phyloP scores from a whole-genome alignment of 2,113 vertebrate species.

The Alethe castanea region DNA sequence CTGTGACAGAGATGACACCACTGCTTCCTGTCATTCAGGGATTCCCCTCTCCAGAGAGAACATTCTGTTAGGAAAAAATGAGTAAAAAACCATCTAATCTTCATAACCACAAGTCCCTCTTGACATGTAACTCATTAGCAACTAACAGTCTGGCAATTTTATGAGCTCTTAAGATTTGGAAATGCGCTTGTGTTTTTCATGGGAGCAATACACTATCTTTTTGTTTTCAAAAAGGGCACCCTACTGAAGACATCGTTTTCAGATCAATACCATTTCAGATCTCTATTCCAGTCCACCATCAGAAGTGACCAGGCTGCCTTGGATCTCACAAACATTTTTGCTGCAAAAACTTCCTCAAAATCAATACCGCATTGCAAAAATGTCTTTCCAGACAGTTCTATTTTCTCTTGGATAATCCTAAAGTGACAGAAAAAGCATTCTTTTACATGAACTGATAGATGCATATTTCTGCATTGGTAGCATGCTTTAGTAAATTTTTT shows the following conservation, averaged over 20 bases:
- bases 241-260: not conserved
- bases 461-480: not conserved
- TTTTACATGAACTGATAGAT: not conserved
- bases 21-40: not conserved
- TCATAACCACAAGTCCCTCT: not conserved
- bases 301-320: not conserved
- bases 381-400: not conserved
- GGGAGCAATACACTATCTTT: not conserved
- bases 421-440: not conserved
- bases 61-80: not conserved
- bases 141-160: not conserved
- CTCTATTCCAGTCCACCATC: not conserved
- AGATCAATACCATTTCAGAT: not conserved
- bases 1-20: not conserved
- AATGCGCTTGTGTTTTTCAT: not conserved
- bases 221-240: not conserved
- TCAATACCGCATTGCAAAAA: slow-evolving; percentile 26
- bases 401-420: not conserved
- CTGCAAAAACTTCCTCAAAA: slow-evolving; percentile 20
- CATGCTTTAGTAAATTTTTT: not conserved
- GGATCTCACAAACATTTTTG: not conserved
- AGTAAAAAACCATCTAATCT: not conserved
- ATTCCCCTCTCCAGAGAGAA: not conserved
- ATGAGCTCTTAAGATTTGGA: not conserved
- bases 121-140: not conserved